phyloP scores from a whole-genome alignment of 1,140 invertebrate species.

The Apis cerana region DNA sequence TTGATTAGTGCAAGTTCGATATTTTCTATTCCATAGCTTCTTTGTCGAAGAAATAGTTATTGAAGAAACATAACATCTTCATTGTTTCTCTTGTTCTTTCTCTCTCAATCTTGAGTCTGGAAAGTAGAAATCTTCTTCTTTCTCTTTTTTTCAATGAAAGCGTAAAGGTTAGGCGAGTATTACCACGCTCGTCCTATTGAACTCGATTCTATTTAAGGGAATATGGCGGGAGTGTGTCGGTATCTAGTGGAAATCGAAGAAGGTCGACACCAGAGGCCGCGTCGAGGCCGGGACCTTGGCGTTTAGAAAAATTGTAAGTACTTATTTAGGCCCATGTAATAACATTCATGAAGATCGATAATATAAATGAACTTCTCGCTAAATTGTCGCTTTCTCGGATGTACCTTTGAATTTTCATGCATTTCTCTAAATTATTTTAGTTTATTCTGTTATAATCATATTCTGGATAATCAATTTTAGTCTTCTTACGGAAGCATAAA shows the following conservation, averaged over 20 bases:
- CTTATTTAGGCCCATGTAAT: neutral
- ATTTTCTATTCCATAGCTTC: neutral
- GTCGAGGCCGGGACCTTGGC: slow-evolving; percentile 37
- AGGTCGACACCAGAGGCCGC: neutral
- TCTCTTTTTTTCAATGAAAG: slow-evolving; percentile 25
- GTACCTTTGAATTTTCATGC: slow-evolving; percentile 36
- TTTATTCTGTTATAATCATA: neutral
- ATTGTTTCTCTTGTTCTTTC: slow-evolving; percentile 20
- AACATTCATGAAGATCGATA: slow-evolving; percentile 4
- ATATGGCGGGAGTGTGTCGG: neutral
- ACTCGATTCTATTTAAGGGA: slow-evolving; percentile 46
- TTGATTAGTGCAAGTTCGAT: neutral
- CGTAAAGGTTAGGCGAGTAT: slow-evolving; percentile 26
- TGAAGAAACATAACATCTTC: neutral
- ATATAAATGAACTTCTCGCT: neutral
- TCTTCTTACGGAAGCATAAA: neutral
- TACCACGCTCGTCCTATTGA: slow-evolving; percentile 42
- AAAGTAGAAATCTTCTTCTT: neutral
- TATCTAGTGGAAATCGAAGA: slow-evolving; percentile 37
- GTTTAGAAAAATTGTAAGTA: slow-evolving; percentile 35
- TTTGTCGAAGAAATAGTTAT: neutral
- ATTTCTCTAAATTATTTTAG: neutral
- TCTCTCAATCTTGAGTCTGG: neutral
- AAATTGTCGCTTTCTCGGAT: neutral
- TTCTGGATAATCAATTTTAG: neutral